These are phyloP conservation scores for Forpus xanthops DNA, from an alignment of 2,797 vertebrate genomes.

Conservation along the genomic window DNA sequence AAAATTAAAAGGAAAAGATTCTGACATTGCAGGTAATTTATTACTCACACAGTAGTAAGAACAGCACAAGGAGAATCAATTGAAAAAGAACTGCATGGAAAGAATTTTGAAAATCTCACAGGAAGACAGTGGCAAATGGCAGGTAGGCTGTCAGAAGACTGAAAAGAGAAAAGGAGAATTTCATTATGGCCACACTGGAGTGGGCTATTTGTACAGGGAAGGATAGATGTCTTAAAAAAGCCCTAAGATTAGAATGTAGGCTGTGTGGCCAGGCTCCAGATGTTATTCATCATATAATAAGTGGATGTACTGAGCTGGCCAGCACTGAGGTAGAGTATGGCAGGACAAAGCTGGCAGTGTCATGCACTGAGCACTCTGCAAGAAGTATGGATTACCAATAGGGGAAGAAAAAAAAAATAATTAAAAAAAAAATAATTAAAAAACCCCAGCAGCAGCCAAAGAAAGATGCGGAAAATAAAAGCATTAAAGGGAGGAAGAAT, in stretches of 20 bases:
- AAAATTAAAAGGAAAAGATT: not conserved
- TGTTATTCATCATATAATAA: conserved; percentile 27
- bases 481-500: not conserved
- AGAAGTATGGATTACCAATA: not conserved
- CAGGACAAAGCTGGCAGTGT: not conserved
- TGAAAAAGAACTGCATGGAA: not conserved
- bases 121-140: not conserved
- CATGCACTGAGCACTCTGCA: not conserved
- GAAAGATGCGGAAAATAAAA: not conserved
- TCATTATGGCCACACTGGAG: not conserved
- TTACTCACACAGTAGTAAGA: not conserved
- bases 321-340: not conserved
- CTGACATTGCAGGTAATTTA: not conserved
- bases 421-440: not conserved
- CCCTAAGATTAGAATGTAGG: not conserved
- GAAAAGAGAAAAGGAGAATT: conserved; percentile 2
- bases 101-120: not conserved
- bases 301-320: not conserved
- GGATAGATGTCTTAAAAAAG: conserved; percentile 8
- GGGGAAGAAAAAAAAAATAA: not conserved
- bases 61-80: not conserved
- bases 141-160: not conserved
- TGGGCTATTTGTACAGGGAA: not conserved
- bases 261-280: conserved; percentile 14
- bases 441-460: not conserved